Percentiles rank a stretch among this genome's conserved stretches.
Conservation (phyloP, 2,797 vertebrate species). For the Aulostomus chinensis region DNA sequence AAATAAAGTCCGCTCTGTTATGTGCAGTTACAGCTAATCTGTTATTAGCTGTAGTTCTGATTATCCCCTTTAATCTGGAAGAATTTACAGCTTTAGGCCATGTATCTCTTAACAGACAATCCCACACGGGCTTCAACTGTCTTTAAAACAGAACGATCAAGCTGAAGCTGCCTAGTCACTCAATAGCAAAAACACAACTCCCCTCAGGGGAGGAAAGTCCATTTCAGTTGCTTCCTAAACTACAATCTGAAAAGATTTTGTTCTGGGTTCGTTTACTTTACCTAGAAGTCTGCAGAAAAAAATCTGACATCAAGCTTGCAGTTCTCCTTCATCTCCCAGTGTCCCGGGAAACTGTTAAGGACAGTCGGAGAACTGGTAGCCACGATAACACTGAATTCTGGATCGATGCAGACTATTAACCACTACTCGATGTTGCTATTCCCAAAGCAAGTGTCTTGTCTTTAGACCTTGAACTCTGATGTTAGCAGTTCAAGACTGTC, state of each 20-base stretch:
- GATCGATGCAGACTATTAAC: slow-evolving; percentile 60
- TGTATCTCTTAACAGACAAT: neutral
- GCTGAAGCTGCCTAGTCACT: neutral
- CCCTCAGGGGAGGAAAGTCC: neutral
- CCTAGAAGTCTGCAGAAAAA: too few relatives aligned
- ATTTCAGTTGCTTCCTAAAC: neutral
- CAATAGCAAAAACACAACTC: too few relatives aligned
- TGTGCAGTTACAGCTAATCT: neutral
- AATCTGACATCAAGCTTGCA: slow-evolving; percentile 23
- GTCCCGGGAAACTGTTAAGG: too few relatives aligned
- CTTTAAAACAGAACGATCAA: slow-evolving; percentile 1
- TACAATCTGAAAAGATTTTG: neutral
- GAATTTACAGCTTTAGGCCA: neutral
- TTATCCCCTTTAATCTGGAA: slow-evolving; percentile 22
- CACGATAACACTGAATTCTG: neutral
- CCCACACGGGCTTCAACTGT: neutral
- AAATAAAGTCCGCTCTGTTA: too few relatives aligned
- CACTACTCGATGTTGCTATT: slow-evolving; percentile 18
- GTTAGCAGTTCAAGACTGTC: slow-evolving; percentile 23
- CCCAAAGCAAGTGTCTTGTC: slow-evolving; percentile 21
- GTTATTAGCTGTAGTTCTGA: slow-evolving; percentile 17
- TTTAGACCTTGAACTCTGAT: slow-evolving; percentile 37
- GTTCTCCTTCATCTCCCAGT: slow-evolving; percentile 55
- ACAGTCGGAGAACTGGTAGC: too few relatives aligned
- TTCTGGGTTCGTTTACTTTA: too few relatives aligned